These are phyloP conservation scores for Thaumatotibia leucotreta DNA, from an alignment of 1,140 invertebrate species.

Conservation along the genomic window DNA sequence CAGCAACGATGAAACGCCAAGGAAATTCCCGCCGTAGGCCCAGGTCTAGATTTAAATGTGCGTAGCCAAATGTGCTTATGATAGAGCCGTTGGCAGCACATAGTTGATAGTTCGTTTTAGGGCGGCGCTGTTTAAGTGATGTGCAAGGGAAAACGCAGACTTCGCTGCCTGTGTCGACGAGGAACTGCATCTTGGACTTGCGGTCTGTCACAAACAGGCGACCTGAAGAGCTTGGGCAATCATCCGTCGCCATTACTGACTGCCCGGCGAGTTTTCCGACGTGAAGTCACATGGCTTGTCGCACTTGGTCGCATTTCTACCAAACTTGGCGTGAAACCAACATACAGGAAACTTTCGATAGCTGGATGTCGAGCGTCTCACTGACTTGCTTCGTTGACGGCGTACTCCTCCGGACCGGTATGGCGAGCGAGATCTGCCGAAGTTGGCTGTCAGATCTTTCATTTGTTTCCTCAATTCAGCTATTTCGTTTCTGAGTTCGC, in stretches of 20 bases:
- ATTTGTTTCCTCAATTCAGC: neutral
- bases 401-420: neutral
- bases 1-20: no score
- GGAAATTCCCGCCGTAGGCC: no score
- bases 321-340: conserved; percentile 31
- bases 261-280: conserved; percentile 24
- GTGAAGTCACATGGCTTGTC: conserved; percentile 25
- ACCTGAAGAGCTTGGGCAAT: conserved; percentile 24
- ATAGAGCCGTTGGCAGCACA: no score
- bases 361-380: conserved; percentile 19
- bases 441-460: neutral
- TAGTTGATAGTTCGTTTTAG: no score
- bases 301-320: conserved; percentile 26
- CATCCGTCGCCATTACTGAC: conserved; percentile 31
- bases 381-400: neutral
- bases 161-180: no score
- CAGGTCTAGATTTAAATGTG: no score
- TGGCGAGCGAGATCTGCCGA: neutral
- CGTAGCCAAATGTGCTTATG: no score
- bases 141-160: no score
- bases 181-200: conserved; percentile 17
- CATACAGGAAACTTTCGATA: conserved; percentile 22
- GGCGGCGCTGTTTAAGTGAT: no score
- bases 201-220: conserved; percentile 32
- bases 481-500: neutral